Evolutionary conservation across 2,113 vertebrate species (phyloP).

Genomic region (Corythornis vintsioides): DNA sequence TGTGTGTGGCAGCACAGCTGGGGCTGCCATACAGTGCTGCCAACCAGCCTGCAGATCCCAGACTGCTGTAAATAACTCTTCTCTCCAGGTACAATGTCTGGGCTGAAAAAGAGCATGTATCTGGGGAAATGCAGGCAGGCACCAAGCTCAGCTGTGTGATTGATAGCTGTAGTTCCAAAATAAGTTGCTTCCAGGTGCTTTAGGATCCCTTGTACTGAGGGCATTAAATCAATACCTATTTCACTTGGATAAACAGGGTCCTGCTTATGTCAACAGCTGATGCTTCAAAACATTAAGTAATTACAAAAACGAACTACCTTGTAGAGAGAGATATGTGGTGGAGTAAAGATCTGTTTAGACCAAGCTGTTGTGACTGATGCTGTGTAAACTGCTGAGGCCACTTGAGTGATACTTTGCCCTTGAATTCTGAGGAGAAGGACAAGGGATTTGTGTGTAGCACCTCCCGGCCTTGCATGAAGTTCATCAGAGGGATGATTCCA

Average conservation of each 20-base stretch:
- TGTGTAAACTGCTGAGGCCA: background rate
- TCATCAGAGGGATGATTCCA: background rate
- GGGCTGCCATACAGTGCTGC: background rate
- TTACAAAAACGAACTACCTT: background rate
- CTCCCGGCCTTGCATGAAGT: background rate
- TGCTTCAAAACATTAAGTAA: background rate
- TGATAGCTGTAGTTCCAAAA: background rate
- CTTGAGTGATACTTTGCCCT: background rate
- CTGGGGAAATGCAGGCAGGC: background rate
- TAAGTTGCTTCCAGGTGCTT: background rate
- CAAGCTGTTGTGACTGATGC: background rate
- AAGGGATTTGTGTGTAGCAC: background rate
- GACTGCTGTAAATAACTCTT: background rate
- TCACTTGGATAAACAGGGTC: background rate
- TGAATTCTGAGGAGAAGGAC: background rate
- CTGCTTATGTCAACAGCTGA: background rate
- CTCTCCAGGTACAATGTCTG: background rate
- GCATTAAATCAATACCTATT: background rate
- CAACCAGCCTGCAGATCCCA: background rate
- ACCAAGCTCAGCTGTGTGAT: background rate
- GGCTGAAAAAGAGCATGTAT: background rate
- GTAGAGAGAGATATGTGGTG: background rate
- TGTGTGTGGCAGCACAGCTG: background rate
- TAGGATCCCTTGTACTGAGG: background rate
- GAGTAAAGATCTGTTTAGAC: background rate